Evolutionary conservation across 2,888 invertebrate species (phyloP), one percentile per base, ranked within the genome.

Genomic region (Phalera bucephala): DNA sequence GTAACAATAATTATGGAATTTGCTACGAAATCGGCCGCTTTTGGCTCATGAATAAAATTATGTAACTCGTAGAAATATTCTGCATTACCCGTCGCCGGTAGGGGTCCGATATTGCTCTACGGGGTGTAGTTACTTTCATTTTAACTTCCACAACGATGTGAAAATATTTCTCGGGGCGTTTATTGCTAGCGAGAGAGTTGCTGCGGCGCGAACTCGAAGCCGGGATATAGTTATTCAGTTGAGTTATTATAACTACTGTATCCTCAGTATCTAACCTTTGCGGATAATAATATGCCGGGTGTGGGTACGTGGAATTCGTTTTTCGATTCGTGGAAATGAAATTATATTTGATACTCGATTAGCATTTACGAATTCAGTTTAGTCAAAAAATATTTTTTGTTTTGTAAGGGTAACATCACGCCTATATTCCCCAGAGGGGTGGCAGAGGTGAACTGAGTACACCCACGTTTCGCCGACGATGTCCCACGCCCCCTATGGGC

Each of bases 81-180:
- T 66, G 72, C 68, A 75, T 80, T 80, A 79, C 75, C 77, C 76
- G 72, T 73, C 73, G 77, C 65, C 68, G 71, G 65, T 52, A 51
- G 64, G 71, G 74, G 71, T 63, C 65, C 53, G 64, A 64, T 76
- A 88, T 83, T 65, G 80, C 82, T 73, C 87, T 80, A 68, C 72
- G 32, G 87, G 87, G 87, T 78, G 74, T 75, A 78, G 68, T 88
- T 87, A 82, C 79, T 83, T 86, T 86, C 86, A 86, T 86, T 88
- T 84, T 80, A 87, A 86, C 85, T 85, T 84, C 78, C 81, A 76
- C 79, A 84, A 87, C 86, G 86, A 87, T 80, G 87, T 86, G 87
- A 86, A 86, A 88, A 88, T 86, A 87, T 87, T 82, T 81, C 84
- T 78, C 77, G 66, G 69, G 63, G 69, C 82, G 78, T 81, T 86